These are phyloP conservation scores for Drosophila paucipuncta DNA, from an alignment of 2,888 invertebrate species.

Conservation along the genomic window DNA sequence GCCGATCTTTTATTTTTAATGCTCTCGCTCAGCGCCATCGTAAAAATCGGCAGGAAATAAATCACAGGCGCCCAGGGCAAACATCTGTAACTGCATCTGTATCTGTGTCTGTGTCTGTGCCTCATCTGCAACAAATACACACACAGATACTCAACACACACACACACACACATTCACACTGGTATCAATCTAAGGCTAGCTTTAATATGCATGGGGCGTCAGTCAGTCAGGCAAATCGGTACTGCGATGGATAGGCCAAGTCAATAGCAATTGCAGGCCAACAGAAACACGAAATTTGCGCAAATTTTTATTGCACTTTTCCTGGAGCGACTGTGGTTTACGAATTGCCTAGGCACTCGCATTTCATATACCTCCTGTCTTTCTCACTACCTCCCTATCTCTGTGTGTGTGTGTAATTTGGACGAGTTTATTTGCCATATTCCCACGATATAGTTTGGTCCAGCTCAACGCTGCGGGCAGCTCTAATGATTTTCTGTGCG, in stretches of 20 bases:
- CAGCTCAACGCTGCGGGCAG: slow-evolving; percentile 66
- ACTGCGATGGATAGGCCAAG: slow-evolving; percentile 46
- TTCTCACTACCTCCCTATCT: slow-evolving; percentile 13
- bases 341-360: slow-evolving; percentile 59
- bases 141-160: slow-evolving; percentile 12
- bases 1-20: slow-evolving; percentile 49
- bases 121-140: slow-evolving; percentile 31
- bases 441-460: slow-evolving; percentile 83
- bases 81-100: slow-evolving; percentile 16
- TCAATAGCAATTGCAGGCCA: slow-evolving; percentile 80
- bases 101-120: slow-evolving; percentile 23
- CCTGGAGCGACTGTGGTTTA: slow-evolving; percentile 68
- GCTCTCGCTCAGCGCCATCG: slow-evolving; percentile 69
- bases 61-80: slow-evolving; percentile 60
- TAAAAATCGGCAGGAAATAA: slow-evolving; percentile 72
- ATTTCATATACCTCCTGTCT: slow-evolving; percentile 19
- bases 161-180: slow-evolving; percentile 2
- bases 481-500: slow-evolving; percentile 74
- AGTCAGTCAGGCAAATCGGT: slow-evolving; percentile 57
- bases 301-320: slow-evolving; percentile 80
- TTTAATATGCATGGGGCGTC: slow-evolving; percentile 76
- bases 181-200: slow-evolving; percentile 66
- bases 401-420: slow-evolving; percentile 63
- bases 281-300: slow-evolving; percentile 80
- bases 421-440: slow-evolving; percentile 83